Evolutionary conservation across 2,797 vertebrate genomes (phyloP).

Genomic region (Petrocephalus schoutedeni): DNA sequence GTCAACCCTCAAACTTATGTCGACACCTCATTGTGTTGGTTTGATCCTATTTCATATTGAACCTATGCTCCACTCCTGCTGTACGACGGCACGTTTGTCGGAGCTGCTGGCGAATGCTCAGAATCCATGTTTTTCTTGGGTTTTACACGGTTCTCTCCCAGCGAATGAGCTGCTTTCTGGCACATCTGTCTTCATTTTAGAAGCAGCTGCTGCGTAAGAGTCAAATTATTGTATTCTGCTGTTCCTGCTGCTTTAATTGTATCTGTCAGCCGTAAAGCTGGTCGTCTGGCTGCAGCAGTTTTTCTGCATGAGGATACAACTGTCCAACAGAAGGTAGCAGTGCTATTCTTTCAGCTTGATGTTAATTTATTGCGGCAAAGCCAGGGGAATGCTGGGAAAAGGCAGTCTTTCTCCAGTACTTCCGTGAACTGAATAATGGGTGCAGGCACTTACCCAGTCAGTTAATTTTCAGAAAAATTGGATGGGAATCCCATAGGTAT

Average conservation of each 20-base stretch:
- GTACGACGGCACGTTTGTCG: background rate
- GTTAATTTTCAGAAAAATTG: background rate
- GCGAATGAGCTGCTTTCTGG: background rate
- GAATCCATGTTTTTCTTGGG: background rate
- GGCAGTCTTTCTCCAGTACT: background rate
- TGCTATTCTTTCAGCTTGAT: background rate
- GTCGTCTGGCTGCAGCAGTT: background rate
- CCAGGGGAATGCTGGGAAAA: background rate
- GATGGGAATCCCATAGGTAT: background rate
- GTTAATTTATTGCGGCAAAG: background rate
- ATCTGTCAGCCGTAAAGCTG: background rate
- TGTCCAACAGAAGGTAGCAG: background rate
- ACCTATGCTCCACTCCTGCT: background rate
- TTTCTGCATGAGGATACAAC: background rate
- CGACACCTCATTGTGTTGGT: background rate
- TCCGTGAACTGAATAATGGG: background rate
- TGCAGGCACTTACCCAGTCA: background rate
- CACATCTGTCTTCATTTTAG: background rate
- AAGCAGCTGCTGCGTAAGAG: background rate
- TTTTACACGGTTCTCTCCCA: background rate
- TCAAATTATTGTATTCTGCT: background rate
- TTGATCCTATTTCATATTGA: background rate
- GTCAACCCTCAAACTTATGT: background rate
- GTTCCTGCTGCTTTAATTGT: background rate
- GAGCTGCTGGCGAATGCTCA: background rate